Evolutionary conservation across 37 sponge, comb jelly and placozoan species (phyloP), one percentile per base, ranked within the genome.

Genomic region (Chondrilla cf. caribensis): DNA sequence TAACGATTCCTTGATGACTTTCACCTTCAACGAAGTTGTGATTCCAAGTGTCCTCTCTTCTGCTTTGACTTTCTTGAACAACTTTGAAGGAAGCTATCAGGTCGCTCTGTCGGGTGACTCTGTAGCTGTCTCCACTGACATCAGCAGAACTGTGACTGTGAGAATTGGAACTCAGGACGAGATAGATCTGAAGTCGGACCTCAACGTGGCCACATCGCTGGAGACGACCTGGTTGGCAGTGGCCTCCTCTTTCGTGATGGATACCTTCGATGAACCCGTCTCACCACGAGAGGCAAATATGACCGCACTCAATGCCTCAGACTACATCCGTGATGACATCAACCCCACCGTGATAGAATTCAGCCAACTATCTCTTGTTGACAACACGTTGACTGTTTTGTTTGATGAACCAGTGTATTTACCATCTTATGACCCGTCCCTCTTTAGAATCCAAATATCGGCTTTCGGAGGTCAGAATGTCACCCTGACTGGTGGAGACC

Each of bases 21-120:
- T 95, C 18, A 83, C 89, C 11, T 95, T 95, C 58, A 72, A 86
- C 84, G 91, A 95, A 58, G 92, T 86, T 5, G 91, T 95, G 40
- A 84, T 79, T 57, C 86, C 81, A 3, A 65, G 28, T 22, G 70
- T 86, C 40, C 43, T 82, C 44, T 75, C 89, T 15, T 51, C 40
- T 28, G 87, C 79, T n/a, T 24, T 87, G 17, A 84, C 79, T 25
- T 57, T 90, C 54, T 89, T 79, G 29, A 83, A 67, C 66, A 65
- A 68, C 59, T 58, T 79, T 51, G 84, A 65, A 26, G 54, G 79
- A 0, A 58, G 70, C 18, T 60, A 83, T 29, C 25, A 58, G 35
- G 82, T 91, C 3, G 0, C 37, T 11, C 85, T 91, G 8, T 35
- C 85, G 8, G 84, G 84, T 44, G 90, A 85, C 62, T 39, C 86